Conservation (phyloP, 1,140 invertebrate genomes). For the Melanaphis sacchari region DNA sequence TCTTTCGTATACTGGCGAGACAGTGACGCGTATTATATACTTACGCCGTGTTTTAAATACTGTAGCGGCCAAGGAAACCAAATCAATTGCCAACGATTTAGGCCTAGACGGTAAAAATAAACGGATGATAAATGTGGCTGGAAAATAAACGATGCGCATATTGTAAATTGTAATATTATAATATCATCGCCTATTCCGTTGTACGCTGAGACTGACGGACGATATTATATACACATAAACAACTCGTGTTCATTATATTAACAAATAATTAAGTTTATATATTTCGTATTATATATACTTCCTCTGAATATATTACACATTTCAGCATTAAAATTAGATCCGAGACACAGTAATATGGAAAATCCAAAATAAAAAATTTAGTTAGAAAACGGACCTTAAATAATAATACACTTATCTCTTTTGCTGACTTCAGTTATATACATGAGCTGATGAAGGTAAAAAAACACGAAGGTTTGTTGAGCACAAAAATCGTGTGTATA, state of each 20-base stretch:
- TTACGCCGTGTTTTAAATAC: conserved; percentile 11
- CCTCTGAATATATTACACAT: background rate
- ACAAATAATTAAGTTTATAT: background rate
- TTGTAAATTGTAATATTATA: conserved; percentile 1
- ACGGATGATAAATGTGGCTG: background rate
- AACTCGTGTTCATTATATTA: background rate
- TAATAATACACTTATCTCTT: background rate
- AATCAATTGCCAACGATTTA: conserved; percentile 8
- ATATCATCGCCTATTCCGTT: background rate
- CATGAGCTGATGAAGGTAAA: background rate
- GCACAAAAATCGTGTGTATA: background rate
- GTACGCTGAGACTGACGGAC: background rate
- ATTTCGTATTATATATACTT: background rate
- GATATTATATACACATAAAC: background rate
- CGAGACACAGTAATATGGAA: background rate
- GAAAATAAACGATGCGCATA: background rate
- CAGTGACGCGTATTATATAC: background rate
- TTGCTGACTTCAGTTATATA: background rate
- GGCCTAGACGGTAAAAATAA: background rate
- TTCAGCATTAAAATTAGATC: background rate
- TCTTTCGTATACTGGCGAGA: background rate
- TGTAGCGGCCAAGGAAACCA: background rate
- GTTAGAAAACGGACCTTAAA: background rate
- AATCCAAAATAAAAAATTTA: background rate
- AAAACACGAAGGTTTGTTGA: background rate